Conservation (phyloP, 2,797 vertebrate genomes). For the Buphagus erythrorhynchus region DNA sequence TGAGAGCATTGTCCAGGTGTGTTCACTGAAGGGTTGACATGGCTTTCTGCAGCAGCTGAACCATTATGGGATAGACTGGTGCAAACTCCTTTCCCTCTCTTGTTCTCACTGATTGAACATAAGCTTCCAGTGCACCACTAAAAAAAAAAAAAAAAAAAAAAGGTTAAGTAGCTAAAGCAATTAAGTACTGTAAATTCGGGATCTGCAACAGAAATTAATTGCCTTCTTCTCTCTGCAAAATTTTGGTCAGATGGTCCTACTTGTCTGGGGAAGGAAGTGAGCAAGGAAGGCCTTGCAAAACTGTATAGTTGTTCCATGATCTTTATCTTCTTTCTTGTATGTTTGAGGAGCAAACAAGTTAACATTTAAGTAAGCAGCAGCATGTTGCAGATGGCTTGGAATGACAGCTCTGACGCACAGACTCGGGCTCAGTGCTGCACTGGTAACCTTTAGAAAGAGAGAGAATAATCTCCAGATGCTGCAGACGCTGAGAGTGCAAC, state of each 20-base stretch:
- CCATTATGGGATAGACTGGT: slow-evolving; percentile 94
- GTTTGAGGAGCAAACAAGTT: slow-evolving; percentile 9
- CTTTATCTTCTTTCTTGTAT: not conserved
- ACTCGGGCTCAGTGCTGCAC: not conserved
- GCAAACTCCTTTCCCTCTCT: slow-evolving; percentile 94
- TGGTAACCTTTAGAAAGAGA: slow-evolving; percentile 23
- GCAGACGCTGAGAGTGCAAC: not conserved
- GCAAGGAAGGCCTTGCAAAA: not conserved
- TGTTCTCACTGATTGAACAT: slow-evolving; percentile 89
- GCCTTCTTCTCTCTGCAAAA: not conserved
- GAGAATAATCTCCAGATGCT: slow-evolving; percentile 39
- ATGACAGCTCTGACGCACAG: slow-evolving; percentile 64
- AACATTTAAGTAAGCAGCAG: slow-evolving; percentile 33
- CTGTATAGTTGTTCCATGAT: not conserved
- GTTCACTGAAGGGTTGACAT: slow-evolving; percentile 73
- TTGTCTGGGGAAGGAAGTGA: not conserved
- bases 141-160: not conserved
- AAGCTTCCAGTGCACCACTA: slow-evolving; percentile 93
- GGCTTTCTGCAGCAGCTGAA: slow-evolving; percentile 92
- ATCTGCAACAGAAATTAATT: not conserved
- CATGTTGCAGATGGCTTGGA: slow-evolving; percentile 60
- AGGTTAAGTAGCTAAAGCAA: not conserved
- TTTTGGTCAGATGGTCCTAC: not conserved
- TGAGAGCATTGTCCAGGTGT: fast-evolving
- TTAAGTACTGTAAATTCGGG: not conserved